phyloP scores from a whole-genome alignment of 2,113 vertebrate genomes.

The Peromyscus leucopus region DNA sequence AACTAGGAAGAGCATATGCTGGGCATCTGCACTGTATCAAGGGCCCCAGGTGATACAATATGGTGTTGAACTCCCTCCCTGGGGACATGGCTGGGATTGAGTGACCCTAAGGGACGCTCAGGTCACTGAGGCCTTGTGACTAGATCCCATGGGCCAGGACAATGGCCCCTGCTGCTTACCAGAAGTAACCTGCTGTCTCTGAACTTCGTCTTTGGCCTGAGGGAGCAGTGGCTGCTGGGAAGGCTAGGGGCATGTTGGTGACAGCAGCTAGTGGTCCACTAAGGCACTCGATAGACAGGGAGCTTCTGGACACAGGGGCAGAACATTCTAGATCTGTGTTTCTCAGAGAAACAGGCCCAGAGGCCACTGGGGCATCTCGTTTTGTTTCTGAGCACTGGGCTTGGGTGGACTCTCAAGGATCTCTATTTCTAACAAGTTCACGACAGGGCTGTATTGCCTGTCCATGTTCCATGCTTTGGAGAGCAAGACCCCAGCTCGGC shows the following conservation, averaged over 20 bases:
- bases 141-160: not conserved
- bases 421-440: not conserved
- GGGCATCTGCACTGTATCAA: not conserved
- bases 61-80: not conserved
- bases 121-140: not conserved
- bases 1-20: accelerated
- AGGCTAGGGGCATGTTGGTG: not conserved
- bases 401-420: not conserved
- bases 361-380: not conserved
- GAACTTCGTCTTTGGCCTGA: not conserved
- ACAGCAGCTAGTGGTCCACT: accelerated
- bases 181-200: not conserved
- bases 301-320: not conserved
- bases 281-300: not conserved
- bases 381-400: not conserved
- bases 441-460: accelerated
- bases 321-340: not conserved
- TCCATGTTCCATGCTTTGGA: not conserved
- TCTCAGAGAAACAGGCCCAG: not conserved
- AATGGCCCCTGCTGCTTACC: not conserved
- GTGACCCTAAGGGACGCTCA: not conserved
- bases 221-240: not conserved
- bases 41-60: too few relatives aligned
- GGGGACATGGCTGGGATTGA: not conserved
- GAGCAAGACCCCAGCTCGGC: not conserved